A percentile compares a stretch with the other conserved stretches of the same genome.
Conservation (phyloP, 2,113 vertebrate genomes). For the Onychostruthus taczanowskii region DNA sequence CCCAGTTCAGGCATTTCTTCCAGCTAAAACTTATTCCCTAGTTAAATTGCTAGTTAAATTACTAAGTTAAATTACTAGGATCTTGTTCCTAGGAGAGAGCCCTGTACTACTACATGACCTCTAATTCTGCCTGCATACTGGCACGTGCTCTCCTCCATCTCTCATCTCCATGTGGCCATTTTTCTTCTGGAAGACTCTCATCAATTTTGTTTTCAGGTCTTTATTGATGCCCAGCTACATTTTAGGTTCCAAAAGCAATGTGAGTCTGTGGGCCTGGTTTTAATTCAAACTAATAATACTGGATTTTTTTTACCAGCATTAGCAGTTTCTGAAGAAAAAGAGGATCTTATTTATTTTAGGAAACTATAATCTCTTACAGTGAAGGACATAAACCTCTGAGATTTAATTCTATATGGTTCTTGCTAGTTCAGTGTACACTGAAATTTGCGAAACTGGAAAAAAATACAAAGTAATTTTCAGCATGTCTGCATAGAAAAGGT, state of each 20-base stretch:
- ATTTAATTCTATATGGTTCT: not conserved
- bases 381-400: not conserved
- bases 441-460: not conserved
- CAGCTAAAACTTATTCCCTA: not conserved
- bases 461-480: not conserved
- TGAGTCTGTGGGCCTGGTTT: not conserved
- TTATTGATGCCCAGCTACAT: not conserved
- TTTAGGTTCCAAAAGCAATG: not conserved
- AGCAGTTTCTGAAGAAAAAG: not conserved
- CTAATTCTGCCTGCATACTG: not conserved
- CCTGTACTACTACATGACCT: not conserved
- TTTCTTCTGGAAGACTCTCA: not conserved
- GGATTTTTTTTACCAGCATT: not conserved
- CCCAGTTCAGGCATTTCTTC: not conserved
- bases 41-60: not conserved
- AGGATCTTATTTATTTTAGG: not conserved
- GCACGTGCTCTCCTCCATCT: not conserved
- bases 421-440: not conserved
- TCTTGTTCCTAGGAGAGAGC: not conserved
- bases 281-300: not conserved
- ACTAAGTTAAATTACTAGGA: not conserved
- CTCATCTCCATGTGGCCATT: not conserved
- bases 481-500: not conserved
- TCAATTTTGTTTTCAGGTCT: not conserved
- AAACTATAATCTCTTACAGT: not conserved